These are phyloP conservation scores for Euclidia mi DNA, from an alignment of 2,888 invertebrate species.

Conservation along the genomic window DNA sequence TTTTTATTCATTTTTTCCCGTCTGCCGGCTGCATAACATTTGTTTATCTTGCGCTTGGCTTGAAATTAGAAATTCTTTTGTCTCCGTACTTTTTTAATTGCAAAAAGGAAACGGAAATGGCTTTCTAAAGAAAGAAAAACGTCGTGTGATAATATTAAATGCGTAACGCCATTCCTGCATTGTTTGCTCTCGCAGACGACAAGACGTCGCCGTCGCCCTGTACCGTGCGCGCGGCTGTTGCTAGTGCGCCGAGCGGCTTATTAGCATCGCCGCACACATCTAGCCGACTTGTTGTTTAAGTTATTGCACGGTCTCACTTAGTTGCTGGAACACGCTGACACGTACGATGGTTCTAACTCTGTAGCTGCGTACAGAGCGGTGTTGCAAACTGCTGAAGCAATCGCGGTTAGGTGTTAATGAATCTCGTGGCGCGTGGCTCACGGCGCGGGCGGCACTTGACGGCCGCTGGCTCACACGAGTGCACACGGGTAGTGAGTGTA, in stretches of 20 bases:
- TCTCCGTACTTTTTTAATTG: conserved; percentile 80
- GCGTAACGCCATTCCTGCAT: conserved; percentile 51
- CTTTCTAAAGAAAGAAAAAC: conserved; percentile 66
- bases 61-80: conserved; percentile 86
- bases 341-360: conserved; percentile 4
- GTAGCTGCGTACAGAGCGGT: not conserved
- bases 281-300: conserved; percentile 5
- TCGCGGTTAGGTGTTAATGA: conserved; percentile 2
- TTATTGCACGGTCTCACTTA: conserved; percentile 24
- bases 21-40: conserved; percentile 77
- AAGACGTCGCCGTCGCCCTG: not conserved
- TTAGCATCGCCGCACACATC: conserved; percentile 22
- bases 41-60: conserved; percentile 80
- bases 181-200: conserved; percentile 27
- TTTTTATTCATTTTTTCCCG: conserved; percentile 75
- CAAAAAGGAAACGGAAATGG: conserved; percentile 78
- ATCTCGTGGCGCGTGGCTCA: not conserved
- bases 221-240: not conserved
- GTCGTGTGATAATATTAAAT: conserved; percentile 62
- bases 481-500: conserved; percentile 4
- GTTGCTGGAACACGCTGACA: conserved; percentile 15
- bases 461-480: not conserved
- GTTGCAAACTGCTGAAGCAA: conserved; percentile 1
- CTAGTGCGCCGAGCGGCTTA: conserved; percentile 24
- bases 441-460: not conserved